A percentile compares a stretch with the other conserved stretches of the same genome.
Conservation (phyloP, 2,113 vertebrate genomes). For the Tragelaphus strepsiceros region DNA sequence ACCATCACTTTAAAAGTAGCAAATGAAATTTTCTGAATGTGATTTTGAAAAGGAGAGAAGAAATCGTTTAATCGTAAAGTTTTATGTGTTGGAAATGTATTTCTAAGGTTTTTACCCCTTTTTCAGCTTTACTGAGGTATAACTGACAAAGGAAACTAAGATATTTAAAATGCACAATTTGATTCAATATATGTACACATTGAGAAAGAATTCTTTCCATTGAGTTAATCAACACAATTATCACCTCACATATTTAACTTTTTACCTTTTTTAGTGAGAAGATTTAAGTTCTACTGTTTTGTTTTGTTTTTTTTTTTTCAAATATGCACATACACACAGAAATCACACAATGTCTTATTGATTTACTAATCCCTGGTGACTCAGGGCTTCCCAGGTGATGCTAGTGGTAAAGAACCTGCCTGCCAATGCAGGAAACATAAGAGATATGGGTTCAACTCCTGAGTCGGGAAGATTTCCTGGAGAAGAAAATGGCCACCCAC, state of each 20-base stretch:
- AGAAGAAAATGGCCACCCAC: too few species aligned
- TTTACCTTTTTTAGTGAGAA: not conserved
- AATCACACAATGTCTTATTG: not conserved
- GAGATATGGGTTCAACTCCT: not conserved
- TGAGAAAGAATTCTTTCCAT: not conserved
- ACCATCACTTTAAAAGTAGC: not conserved
- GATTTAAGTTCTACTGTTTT: not conserved
- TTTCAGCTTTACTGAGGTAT: not conserved
- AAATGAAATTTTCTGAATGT: not conserved
- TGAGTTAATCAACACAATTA: not conserved
- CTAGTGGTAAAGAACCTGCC: not conserved
- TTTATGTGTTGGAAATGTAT: not conserved
- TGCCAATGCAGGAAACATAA: not conserved
- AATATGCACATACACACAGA: not conserved
- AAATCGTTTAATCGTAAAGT: not conserved
- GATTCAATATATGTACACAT: not conserved
- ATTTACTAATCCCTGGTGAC: not conserved
- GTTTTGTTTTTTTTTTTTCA: not conserved
- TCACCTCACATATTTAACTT: not conserved
- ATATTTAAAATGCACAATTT: not conserved
- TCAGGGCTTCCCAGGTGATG: not conserved
- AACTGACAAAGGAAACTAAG: not conserved
- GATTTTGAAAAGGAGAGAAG: not conserved
- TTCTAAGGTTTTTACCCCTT: not conserved
- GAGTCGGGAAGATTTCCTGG: not conserved